A percentile compares a stretch with the other conserved stretches of the same genome.
Evolutionary conservation across 2,797 vertebrate genomes (phyloP).

Genomic region (Notolepis coatsorum): DNA sequence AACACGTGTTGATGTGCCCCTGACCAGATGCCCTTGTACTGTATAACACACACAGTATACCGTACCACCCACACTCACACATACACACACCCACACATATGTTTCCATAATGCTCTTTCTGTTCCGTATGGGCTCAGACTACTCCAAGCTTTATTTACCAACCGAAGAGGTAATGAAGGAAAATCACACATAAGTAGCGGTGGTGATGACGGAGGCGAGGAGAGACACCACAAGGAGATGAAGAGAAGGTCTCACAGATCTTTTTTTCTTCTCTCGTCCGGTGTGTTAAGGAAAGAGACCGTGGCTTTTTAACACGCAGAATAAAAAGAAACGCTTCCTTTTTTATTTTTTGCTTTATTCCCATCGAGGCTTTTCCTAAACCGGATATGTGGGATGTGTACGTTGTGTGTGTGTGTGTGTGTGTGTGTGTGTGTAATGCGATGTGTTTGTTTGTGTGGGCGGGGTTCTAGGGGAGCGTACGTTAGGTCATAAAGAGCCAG

Average conservation of each 20-base stretch:
- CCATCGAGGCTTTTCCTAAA: constrained; percentile 29
- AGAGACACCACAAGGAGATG: constrained; percentile 10
- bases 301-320: constrained; percentile 35
- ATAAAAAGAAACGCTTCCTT: constrained; percentile 39
- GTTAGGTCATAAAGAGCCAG: constrained; percentile 33
- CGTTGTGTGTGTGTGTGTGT: constrained; percentile 48
- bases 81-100: constrained; percentile 3
- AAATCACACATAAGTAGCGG: constrained; percentile 51
- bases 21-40: constrained; percentile 25
- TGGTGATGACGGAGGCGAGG: constrained; percentile 51
- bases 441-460: constrained; percentile 58
- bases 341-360: constrained; percentile 3
- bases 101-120: constrained; percentile 10
- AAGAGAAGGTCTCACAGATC: constrained; percentile 38
- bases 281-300: constrained; percentile 21
- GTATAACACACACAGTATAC: constrained; percentile 5
- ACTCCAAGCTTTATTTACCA: constrained; percentile 50
- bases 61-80: neutral
- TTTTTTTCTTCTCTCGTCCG: neutral
- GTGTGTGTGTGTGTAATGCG: constrained; percentile 31
- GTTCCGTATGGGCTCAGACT: constrained; percentile 26
- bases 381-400: constrained; percentile 44
- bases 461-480: constrained; percentile 21
- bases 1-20: constrained; percentile 25
- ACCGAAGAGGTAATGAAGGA: constrained; percentile 51